Evolutionary conservation across 1,140 invertebrate species (phyloP).

Genomic region (Theocolax elegans): DNA sequence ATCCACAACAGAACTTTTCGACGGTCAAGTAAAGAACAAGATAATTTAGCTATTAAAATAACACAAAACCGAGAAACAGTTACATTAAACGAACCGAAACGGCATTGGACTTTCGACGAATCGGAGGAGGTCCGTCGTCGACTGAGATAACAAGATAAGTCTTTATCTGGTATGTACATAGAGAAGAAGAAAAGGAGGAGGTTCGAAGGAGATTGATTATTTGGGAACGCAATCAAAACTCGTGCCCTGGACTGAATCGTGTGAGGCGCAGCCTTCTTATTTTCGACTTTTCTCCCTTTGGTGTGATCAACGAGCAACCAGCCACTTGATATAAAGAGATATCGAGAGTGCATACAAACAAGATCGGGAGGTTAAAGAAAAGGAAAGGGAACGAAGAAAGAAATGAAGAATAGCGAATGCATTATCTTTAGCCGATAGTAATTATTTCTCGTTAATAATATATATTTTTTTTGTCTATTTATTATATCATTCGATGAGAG

Average conservation of each 20-base stretch:
- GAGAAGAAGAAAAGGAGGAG: conserved; percentile 6
- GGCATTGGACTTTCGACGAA: conserved; percentile 37
- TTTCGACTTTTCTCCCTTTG: neutral
- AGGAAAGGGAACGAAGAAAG: neutral
- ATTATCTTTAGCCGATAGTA: conserved; percentile 36
- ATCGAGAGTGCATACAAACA: neutral
- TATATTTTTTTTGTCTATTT: conserved; percentile 37
- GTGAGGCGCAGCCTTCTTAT: conserved; percentile 24
- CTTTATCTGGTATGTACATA: conserved; percentile 42
- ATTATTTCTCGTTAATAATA: conserved; percentile 35
- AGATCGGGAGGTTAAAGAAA: neutral
- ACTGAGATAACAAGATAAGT: conserved; percentile 40
- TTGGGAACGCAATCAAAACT: conserved; percentile 41
- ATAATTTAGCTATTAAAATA: conserved; percentile 14
- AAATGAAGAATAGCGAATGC: conserved; percentile 9
- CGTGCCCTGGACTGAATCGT: conserved; percentile 39
- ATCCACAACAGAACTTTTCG: conserved; percentile 73
- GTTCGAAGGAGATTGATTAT: conserved; percentile 23
- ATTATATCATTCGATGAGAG: conserved; percentile 13
- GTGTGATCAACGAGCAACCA: neutral
- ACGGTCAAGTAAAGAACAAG: conserved; percentile 67
- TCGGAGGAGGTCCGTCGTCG: conserved; percentile 36
- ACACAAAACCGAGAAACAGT: neutral
- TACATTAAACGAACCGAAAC: conserved; percentile 27
- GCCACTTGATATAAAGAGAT: neutral